These are phyloP conservation scores for Drosophila lini DNA, from an alignment of 1,140 invertebrate species.

Conservation along the genomic window DNA sequence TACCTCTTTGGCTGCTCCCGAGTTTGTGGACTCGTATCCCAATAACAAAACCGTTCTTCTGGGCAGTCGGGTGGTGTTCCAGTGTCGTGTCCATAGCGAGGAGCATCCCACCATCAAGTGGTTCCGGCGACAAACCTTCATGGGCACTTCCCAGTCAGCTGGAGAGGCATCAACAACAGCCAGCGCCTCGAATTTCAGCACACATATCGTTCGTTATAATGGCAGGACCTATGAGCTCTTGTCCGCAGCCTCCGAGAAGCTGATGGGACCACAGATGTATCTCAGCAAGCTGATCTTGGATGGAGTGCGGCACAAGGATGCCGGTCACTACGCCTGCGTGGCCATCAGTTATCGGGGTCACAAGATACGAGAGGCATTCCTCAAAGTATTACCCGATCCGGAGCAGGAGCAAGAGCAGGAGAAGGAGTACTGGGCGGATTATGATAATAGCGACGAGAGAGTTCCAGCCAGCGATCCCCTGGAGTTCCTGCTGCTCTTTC, in stretches of 20 bases:
- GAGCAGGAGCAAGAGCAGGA: slow-evolving; percentile 13
- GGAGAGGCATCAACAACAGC: slow-evolving; percentile 7
- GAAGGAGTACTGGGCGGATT: slow-evolving; percentile 69
- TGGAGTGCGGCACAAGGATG: slow-evolving; percentile 60
- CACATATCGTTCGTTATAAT: slow-evolving; percentile 73
- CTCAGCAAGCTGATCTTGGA: slow-evolving; percentile 80
- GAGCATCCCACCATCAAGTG: slow-evolving; percentile 79
- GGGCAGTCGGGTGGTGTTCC: slow-evolving; percentile 70
- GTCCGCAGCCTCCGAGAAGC: slow-evolving; percentile 60
- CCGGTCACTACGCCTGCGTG: slow-evolving; percentile 76
- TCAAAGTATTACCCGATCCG: slow-evolving; percentile 48
- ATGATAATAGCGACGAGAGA: slow-evolving; percentile 49
- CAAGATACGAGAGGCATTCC: slow-evolving; percentile 73
- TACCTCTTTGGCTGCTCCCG: slow-evolving; percentile 64
- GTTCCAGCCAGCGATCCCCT: slow-evolving; percentile 47
- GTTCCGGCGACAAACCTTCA: slow-evolving; percentile 57
- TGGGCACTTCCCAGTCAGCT: slow-evolving; percentile 9
- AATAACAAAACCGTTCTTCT: slow-evolving; percentile 57
- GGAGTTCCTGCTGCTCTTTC: slow-evolving; percentile 72
- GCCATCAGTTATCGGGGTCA: slow-evolving; percentile 76
- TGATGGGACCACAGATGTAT: slow-evolving; percentile 67
- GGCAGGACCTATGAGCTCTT: slow-evolving; percentile 73
- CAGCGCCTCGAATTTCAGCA: slow-evolving; percentile 55
- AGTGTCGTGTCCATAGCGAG: slow-evolving; percentile 78
- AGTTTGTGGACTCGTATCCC: slow-evolving; percentile 76